phyloP scores from a whole-genome alignment of 2,888 invertebrate genomes.

The Habrosyne pyritoides region DNA sequence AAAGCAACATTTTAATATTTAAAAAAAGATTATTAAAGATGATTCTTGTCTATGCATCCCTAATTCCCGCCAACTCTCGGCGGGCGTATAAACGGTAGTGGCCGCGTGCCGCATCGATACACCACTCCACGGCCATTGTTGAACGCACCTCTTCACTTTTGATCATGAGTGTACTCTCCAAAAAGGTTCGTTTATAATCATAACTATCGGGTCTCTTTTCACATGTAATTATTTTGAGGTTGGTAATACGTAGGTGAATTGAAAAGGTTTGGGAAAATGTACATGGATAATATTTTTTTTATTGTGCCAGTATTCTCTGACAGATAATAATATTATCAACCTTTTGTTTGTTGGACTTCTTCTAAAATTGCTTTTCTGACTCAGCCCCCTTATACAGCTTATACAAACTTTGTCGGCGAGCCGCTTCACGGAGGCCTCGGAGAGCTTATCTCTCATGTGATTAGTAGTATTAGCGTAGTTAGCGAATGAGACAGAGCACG shows the following conservation, averaged over 20 bases:
- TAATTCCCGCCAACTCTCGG: slow-evolving; percentile 17
- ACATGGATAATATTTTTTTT: not conserved
- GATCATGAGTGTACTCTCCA: slow-evolving; percentile 13
- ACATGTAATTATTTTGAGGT: slow-evolving; percentile 1
- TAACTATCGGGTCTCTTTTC: not conserved
- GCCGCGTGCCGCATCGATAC: slow-evolving; percentile 44
- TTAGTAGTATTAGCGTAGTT: too few species aligned
- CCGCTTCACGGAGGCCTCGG: too few species aligned
- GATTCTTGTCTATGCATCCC: slow-evolving; percentile 15
- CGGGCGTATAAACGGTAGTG: slow-evolving; percentile 16
- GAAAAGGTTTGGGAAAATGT: not conserved
- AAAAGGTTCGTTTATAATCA: slow-evolving; percentile 8
- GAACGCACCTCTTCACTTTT: slow-evolving; percentile 19
- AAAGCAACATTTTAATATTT: slow-evolving; percentile 11
- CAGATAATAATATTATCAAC: too few species aligned
- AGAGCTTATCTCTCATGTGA: too few species aligned
- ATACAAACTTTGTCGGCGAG: too few species aligned
- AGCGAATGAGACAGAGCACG: too few species aligned
- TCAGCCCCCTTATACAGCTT: too few species aligned
- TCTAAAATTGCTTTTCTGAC: too few species aligned
- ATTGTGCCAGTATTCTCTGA: too few species aligned
- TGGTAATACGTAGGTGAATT: not conserved
- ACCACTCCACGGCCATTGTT: slow-evolving; percentile 29
- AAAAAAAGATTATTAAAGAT: not conserved
- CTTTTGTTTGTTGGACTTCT: too few species aligned